Base-by-base conservation (phyloP, 2,113 vertebrate genomes). In the Zapus hudsonius region DNA sequence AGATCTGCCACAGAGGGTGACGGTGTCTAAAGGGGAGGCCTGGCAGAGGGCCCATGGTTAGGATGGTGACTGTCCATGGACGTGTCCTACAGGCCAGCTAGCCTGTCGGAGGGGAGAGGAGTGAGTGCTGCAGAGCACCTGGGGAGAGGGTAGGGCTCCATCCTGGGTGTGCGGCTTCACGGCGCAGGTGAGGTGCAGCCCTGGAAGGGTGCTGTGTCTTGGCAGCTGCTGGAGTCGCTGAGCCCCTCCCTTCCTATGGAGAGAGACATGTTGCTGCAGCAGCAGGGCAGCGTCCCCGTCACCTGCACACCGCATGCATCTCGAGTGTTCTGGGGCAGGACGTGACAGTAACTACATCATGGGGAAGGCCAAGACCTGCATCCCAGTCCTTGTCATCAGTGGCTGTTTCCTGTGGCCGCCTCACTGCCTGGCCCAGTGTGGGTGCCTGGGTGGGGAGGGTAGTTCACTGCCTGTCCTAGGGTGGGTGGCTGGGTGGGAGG, bases 381-480 rank as follows among this genome's bases (percentile, higher is more conserved):
- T 75, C 80, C 55, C 47, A 55, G 25, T 52, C 55, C 13, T 20
- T 36, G 16, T 27, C 52, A 57, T 9, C 1, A 69, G 87, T 42
- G 19, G 19, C 20, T 13, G 72, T n/a, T 94, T 95, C 84, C 91
- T 91, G 91, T 31, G 47, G 92, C 93, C 20, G 1, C 69, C 57
- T 85, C 36, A 59, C 67, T 25, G 67, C 63, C 66, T 44, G 55
- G 66, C 83, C 87, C 47, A 13, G n/a, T n/a, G n/a, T 64, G 27
- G 25, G 59, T 42, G 22, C 72, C 59, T 36, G 20, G 75, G 72
- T 84, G 42, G 78, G 95, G 92, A 96, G 82, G 84, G n/a, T n/a
- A n/a, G n/a, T n/a, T 85, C 36, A 59, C 67, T 25, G 67, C 63
- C 64, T 63, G 52, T 42, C 82, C 87, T 31, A n/a, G n/a, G n/a